These are phyloP conservation scores for Chrysaora quinquecirrha DNA, from an alignment of 30 jellyfish, hydroid and myxozoan genomes.

Conservation along the genomic window DNA sequence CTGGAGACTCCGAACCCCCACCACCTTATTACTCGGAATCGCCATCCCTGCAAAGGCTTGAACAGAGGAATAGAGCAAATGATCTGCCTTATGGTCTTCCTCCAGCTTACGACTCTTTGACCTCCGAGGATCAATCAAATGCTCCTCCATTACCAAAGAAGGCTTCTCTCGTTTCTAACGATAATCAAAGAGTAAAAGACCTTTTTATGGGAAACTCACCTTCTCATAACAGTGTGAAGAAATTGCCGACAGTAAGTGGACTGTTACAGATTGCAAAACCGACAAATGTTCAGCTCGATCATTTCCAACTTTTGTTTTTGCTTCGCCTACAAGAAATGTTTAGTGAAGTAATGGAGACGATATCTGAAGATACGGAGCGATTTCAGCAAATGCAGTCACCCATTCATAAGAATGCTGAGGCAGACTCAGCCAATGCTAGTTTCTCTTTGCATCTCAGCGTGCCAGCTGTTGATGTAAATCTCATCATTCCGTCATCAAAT, in stretches of 20 bases:
- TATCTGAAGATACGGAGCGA: conserved; percentile 68
- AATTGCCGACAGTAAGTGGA: conserved; percentile 66
- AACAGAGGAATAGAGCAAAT: background rate
- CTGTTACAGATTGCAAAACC: conserved; percentile 61
- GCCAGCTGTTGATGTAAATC: conserved; percentile 71
- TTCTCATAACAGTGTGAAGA: background rate
- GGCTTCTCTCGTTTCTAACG: background rate
- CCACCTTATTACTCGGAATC: conserved; percentile 45
- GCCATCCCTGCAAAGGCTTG: background rate
- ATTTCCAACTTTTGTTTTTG: conserved; percentile 86
- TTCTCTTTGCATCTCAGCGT: conserved; percentile 66
- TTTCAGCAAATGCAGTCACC: conserved; percentile 49
- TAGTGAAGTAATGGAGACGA: conserved; percentile 52
- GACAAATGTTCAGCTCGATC: conserved; percentile 87
- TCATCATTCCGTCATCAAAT: conserved; percentile 74
- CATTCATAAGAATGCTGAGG: conserved; percentile 5
- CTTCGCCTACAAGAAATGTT: conserved; percentile 87
- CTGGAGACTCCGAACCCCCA: conserved; percentile 52
- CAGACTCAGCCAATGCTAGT: background rate
- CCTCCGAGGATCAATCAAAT: background rate
- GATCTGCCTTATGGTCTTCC: conserved; percentile 31
- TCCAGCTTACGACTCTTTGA: conserved; percentile 41
- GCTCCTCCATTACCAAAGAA: conserved; percentile 54
- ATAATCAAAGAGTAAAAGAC: background rate
- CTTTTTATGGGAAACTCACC: background rate